phyloP scores from a whole-genome alignment of 2,888 invertebrate species.

The Amphipyra berbera region DNA sequence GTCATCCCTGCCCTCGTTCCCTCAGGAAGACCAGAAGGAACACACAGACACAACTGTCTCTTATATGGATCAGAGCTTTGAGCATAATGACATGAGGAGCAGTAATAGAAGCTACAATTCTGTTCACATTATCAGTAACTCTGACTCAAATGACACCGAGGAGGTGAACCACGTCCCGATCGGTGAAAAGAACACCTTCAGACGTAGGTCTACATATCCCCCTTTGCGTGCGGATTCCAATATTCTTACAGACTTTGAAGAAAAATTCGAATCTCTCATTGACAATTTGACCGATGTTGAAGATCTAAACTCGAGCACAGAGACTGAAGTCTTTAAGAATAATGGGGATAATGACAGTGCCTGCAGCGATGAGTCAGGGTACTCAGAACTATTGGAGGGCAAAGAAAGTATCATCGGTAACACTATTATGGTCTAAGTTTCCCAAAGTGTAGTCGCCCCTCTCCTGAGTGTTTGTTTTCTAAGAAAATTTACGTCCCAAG shows the following conservation, averaged over 20 bases:
- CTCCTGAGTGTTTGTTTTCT: conserved; percentile 47
- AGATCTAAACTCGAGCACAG: conserved; percentile 80
- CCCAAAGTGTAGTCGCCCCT: conserved; percentile 25
- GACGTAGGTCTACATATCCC: conserved; percentile 84
- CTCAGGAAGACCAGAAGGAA: conserved; percentile 80
- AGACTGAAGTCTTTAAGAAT: conserved; percentile 86
- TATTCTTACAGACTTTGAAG: conserved; percentile 75
- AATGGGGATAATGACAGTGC: conserved; percentile 93
- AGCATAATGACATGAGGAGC: conserved; percentile 62
- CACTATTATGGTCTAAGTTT: conserved; percentile 84
- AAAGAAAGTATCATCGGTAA: conserved; percentile 86
- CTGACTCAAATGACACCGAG: conserved; percentile 49
- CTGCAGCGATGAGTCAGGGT: conserved; percentile 97
- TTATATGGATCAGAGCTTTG: conserved; percentile 67
- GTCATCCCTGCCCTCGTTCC: conserved; percentile 84
- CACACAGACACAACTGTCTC: conserved; percentile 79
- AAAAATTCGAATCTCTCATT: conserved; percentile 82
- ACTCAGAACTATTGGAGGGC: conserved; percentile 93
- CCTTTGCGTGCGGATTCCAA: conserved; percentile 74
- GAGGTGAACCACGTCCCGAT: conserved; percentile 87
- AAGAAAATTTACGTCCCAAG: conserved; percentile 47
- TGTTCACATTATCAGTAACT: conserved; percentile 59
- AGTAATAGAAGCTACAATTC: conserved; percentile 70
- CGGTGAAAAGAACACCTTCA: conserved; percentile 84
- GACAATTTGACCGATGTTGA: conserved; percentile 83